A percentile compares a stretch with the other conserved stretches of the same genome.
Evolutionary conservation across 2,113 vertebrate species (phyloP).

Genomic region (Leptobrachium leishanense): DNA sequence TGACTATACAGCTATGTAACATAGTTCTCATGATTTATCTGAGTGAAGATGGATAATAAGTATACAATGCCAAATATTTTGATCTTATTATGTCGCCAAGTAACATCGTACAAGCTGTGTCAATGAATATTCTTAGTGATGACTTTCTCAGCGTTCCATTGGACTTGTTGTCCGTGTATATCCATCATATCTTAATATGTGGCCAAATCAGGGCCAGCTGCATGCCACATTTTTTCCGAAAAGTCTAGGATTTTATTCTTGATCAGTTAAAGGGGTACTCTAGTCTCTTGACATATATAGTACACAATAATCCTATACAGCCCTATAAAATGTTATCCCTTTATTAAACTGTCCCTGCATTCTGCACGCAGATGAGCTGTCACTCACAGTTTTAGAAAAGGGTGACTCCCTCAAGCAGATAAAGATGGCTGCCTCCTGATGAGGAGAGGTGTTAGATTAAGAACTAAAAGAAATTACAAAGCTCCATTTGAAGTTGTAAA

Average conservation of each 20-base stretch:
- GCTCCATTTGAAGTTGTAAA: no score
- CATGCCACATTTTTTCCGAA: slow-evolving; percentile 4
- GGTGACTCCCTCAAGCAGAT: no score
- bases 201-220: slow-evolving; percentile 12
- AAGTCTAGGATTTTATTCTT: neutral
- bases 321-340: no score
- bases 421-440: no score
- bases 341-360: no score
- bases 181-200: slow-evolving; percentile 13
- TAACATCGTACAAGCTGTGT: slow-evolving; percentile 18
- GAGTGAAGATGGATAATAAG: neutral
- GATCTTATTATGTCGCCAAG: neutral
- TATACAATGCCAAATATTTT: neutral
- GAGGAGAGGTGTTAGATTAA: no score
- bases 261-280: neutral
- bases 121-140: slow-evolving; percentile 10
- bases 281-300: no score
- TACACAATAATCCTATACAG: no score
- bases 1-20: neutral
- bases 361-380: no score
- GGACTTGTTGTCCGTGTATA: neutral
- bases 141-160: slow-evolving; percentile 4
- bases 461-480: no score
- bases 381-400: no score
- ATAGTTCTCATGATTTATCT: neutral